These are phyloP conservation scores for Listrodromus nycthemerus DNA, from an alignment of 2,888 invertebrate species.

Conservation along the genomic window DNA sequence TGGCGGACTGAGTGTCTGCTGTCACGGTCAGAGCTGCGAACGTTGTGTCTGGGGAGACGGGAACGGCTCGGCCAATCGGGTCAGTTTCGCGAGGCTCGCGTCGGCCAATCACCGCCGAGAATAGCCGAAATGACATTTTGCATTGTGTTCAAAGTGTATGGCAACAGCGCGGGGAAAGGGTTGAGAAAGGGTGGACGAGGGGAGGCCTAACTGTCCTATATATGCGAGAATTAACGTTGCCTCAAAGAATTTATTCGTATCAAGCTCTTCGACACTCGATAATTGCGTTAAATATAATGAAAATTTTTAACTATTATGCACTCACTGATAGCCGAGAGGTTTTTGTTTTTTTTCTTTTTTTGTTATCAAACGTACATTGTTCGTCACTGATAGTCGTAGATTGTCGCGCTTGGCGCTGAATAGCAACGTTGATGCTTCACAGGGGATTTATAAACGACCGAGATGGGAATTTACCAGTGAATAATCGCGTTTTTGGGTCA, in stretches of 20 bases:
- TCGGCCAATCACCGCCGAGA: slow-evolving; percentile 58
- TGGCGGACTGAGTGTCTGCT: slow-evolving; percentile 70
- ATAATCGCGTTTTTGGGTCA: too few species aligned
- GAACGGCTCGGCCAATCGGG: slow-evolving; percentile 65
- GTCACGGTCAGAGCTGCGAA: slow-evolving; percentile 67
- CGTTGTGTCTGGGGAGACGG: slow-evolving; percentile 24
- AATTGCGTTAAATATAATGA: slow-evolving; percentile 18
- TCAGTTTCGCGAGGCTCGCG: neutral
- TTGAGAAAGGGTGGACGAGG: slow-evolving; percentile 1
- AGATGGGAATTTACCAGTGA: neutral
- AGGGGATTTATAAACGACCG: neutral
- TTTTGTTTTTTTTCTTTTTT: neutral
- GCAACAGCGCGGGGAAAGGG: slow-evolving; percentile 33
- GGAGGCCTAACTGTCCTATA: neutral
- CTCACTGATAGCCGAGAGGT: neutral
- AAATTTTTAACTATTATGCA: too few species aligned
- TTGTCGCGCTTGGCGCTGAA: neutral
- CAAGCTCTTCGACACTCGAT: neutral
- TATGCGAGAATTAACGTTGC: slow-evolving; percentile 61
- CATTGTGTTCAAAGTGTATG: slow-evolving; percentile 48
- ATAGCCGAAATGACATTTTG: slow-evolving; percentile 60
- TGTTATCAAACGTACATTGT: neutral
- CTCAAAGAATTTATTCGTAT: slow-evolving; percentile 15
- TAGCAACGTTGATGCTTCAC: neutral
- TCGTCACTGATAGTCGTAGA: neutral